Conservation (phyloP, 2,888 invertebrate genomes). For the Gryllus longicercus region DNA sequence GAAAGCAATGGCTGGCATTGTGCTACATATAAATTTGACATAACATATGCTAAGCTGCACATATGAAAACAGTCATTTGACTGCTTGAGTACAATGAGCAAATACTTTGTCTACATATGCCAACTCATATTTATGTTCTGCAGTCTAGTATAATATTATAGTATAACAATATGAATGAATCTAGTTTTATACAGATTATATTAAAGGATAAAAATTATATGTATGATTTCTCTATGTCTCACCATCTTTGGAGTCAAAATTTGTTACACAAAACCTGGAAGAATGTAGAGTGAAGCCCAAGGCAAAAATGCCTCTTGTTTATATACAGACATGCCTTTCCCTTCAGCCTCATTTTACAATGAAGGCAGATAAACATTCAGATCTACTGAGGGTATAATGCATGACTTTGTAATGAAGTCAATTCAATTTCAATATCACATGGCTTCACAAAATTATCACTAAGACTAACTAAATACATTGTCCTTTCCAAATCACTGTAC, state of each 20-base stretch:
- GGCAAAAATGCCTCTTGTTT: conserved; percentile 21
- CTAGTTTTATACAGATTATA: conserved; percentile 22
- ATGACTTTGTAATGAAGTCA: neutral
- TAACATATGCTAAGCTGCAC: conserved; percentile 27
- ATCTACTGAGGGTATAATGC: neutral
- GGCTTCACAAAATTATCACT: neutral
- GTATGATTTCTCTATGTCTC: conserved; percentile 24
- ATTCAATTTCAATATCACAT: neutral
- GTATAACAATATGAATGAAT: conserved; percentile 20
- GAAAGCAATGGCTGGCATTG: conserved; percentile 32
- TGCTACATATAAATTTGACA: conserved; percentile 26
- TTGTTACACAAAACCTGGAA: conserved; percentile 29
- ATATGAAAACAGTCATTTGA: conserved; percentile 20
- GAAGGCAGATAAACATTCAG: neutral
- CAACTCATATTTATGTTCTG: conserved; percentile 24
- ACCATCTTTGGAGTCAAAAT: conserved; percentile 29
- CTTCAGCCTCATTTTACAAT: neutral
- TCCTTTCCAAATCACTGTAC: no score
- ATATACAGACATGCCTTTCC: neutral
- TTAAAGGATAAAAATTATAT: conserved; percentile 31
- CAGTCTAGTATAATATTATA: conserved; percentile 24
- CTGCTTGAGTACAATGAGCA: neutral
- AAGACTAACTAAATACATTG: neutral
- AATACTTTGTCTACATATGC: conserved; percentile 19
- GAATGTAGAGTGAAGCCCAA: conserved; percentile 25